Evolutionary conservation across 2,797 vertebrate species (phyloP), one percentile per base, ranked within the genome.

Genomic region (Philypnodon macrostomus): DNA sequence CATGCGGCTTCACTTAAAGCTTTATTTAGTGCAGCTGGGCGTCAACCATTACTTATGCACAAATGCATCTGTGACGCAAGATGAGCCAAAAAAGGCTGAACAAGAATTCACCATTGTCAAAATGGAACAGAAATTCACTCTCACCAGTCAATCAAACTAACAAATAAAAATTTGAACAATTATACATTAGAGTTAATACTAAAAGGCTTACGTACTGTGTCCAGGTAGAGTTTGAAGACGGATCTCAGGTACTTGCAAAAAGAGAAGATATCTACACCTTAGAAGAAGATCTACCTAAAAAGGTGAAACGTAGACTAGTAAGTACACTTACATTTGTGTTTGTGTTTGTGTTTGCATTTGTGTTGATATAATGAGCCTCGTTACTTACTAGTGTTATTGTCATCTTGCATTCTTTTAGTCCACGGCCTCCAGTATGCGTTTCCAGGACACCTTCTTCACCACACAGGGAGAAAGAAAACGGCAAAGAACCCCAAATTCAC

Each of bases 151-250:
- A n/a, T n/a, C n/a, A n/a, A n/a, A n/a, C n/a, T n/a, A n/a, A n/a
- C n/a, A n/a, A n/a, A n/a, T n/a, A n/a, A n/a, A n/a, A n/a, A n/a
- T n/a, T n/a, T n/a, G n/a, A n/a, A n/a, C n/a, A n/a, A n/a, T n/a
- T n/a, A n/a, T n/a, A n/a, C n/a, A n/a, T n/a, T n/a, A n/a, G n/a
- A n/a, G n/a, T n/a, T n/a, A n/a, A n/a, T 41, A 41, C 0, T 29
- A 15, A 34, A 15, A 34, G n/a, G n/a, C 0, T 6, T 45, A 18
- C 8, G 7, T 53, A 14, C 15, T 51, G 63, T 4, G 0, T 59
- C 35, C 64, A 92, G 95, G 93, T 99, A 84, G 95, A 98, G 73
- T 99, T 99, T 91, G 96, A 99, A 87, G 96, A 99, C 54, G 96
- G 95, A 12, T 99, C 96, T 65, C 93, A 96, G 85, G 91, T 93